phyloP scores from a whole-genome alignment of 2,888 invertebrate species.

The Cerastoderma edule region DNA sequence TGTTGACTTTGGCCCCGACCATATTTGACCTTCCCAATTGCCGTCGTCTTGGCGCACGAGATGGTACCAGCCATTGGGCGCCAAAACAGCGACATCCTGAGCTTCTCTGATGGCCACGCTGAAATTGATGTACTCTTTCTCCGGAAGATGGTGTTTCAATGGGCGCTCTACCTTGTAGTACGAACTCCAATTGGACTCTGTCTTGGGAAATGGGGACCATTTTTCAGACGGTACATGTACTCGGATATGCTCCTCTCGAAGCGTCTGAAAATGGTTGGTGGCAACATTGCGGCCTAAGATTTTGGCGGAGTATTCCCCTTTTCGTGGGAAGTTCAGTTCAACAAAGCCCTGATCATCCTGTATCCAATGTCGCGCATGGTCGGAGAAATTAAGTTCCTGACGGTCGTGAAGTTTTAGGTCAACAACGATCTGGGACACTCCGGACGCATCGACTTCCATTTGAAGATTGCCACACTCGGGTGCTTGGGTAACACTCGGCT shows the following conservation, averaged over 20 bases:
- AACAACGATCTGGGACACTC: constrained; percentile 30
- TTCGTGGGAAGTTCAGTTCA: constrained; percentile 54
- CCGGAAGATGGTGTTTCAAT: constrained; percentile 38
- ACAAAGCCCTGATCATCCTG: constrained; percentile 37
- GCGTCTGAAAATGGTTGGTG: constrained; percentile 23
- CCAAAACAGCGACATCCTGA: constrained; percentile 53
- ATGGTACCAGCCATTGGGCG: constrained; percentile 56
- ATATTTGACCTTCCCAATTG: constrained; percentile 49
- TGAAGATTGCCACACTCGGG: constrained; percentile 42
- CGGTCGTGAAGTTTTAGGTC: constrained; percentile 43
- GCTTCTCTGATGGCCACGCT: constrained; percentile 36
- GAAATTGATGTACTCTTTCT: constrained; percentile 46
- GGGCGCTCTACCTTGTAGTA: constrained; percentile 47
- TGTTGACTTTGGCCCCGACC: constrained; percentile 53
- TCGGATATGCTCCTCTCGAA: constrained; percentile 39
- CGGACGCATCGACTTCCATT: constrained; percentile 27
- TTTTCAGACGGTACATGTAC: constrained; percentile 43
- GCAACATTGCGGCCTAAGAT: constrained; percentile 29
- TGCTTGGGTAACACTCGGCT: constrained; percentile 20
- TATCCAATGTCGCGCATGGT: constrained; percentile 54
- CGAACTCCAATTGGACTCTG: constrained; percentile 38
- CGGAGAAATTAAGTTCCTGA: constrained; percentile 50
- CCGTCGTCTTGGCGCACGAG: constrained; percentile 28
- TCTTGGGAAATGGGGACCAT: constrained; percentile 57
- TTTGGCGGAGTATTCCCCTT: constrained; percentile 42